Base-by-base conservation (phyloP, 2,888 invertebrate species). In the Dolomedes plantarius region DNA sequence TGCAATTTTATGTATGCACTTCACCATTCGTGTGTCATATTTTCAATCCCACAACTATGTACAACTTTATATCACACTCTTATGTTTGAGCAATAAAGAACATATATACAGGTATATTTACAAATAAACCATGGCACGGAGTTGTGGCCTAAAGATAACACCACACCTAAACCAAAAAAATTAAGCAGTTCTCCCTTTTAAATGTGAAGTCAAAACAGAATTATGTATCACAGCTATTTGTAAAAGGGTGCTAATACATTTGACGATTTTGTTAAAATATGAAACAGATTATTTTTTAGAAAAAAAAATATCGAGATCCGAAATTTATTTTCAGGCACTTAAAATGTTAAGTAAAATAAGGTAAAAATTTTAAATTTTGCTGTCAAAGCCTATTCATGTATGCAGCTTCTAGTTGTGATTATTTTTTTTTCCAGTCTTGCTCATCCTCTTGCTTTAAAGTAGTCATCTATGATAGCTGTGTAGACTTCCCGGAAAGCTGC, bases 31-130 rank as follows among this genome's bases (percentile, higher is more conserved):
- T 36, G 73, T 73, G n/a, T n/a, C n/a, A n/a, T n/a, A 74, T 11
- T 78, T 68, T 31, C 67, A 73, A 28, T 73, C 46, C 73, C 80
- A 39, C 19, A 68, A 75, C 19, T 82, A 82, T 82, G 31, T 82
- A 82, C 82, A 82, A 69, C 68, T 50, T 28, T 23, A 29, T 85
- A 85, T 85, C 83, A 85, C 83, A 85, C 83, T 67, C 77, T 56
- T 50, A 77, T 39, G 73, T 77, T 85, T 85, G 83, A 85, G 83
- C 83, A 85, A 85, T 77, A 73, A 77, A 50, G 71, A 77, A 76
- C 56, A 46, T 77, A 73, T 83, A 29, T 71, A 83, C 65, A 71
- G 56, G 50, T 73, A 77, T 68, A 77, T 85, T 67, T 77, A 85
- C 76, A 73, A 41, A 39, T 41, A 72, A 46, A 65, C 77, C 36